These are phyloP conservation scores for Cynoglossus semilaevis DNA, from an alignment of 2,113 vertebrate species.

Conservation along the genomic window DNA sequence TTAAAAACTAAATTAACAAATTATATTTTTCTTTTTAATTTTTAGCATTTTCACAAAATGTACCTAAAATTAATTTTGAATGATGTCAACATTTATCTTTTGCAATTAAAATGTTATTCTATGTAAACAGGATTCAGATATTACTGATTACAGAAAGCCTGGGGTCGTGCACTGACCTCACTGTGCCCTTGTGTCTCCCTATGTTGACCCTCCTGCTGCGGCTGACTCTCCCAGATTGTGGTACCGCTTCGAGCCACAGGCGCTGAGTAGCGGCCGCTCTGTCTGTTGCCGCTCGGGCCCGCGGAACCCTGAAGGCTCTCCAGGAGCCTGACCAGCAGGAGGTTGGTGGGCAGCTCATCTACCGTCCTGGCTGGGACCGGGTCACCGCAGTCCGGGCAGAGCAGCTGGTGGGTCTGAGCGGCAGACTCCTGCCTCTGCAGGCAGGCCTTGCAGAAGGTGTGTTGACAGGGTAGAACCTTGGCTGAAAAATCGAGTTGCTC, in stretches of 20 bases:
- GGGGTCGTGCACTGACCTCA: slow-evolving; percentile 59
- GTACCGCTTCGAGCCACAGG: slow-evolving; percentile 66
- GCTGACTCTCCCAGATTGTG: slow-evolving; percentile 62
- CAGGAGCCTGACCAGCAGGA: slow-evolving; percentile 84
- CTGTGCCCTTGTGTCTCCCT: slow-evolving; percentile 64
- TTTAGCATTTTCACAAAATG: too few relatives aligned
- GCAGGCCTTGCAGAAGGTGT: slow-evolving; percentile 90
- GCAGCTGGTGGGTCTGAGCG: slow-evolving; percentile 77
- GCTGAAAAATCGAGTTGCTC: slow-evolving; percentile 85
- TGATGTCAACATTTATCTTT: too few relatives aligned
- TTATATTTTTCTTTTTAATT: too few relatives aligned
- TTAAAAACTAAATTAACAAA: too few relatives aligned
- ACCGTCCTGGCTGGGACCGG: slow-evolving; percentile 77
- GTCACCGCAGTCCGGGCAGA: slow-evolving; percentile 87
- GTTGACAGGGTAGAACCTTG: slow-evolving; percentile 94
- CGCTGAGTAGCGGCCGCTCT: slow-evolving; percentile 58
- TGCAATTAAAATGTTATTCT: too few relatives aligned
- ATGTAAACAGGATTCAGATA: too few relatives aligned
- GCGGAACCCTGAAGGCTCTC: slow-evolving; percentile 74
- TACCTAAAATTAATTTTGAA: too few relatives aligned
- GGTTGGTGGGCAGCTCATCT: slow-evolving; percentile 86
- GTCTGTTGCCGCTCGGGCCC: slow-evolving; percentile 58
- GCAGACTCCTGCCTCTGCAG: slow-evolving; percentile 84
- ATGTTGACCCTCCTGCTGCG: slow-evolving; percentile 69
- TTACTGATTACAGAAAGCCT: not conserved